Evolutionary conservation across 2,888 invertebrate genomes (phyloP), one percentile per base, ranked within the genome.

Genomic region (Coleophora deauratella): DNA sequence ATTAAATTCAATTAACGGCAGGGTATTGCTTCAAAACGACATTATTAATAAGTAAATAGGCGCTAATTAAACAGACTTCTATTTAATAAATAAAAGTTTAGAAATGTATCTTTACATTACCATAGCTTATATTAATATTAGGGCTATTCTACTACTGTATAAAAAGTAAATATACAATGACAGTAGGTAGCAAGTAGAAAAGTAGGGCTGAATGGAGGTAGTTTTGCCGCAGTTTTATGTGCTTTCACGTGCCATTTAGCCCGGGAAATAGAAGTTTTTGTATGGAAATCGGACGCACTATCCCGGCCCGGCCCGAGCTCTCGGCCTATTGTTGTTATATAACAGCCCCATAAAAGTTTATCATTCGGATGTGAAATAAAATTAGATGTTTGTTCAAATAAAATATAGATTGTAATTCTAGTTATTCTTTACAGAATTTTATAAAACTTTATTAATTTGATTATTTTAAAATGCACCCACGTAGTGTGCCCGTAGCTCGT

Each of bases 221-320:
- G 74, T 79, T 80, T 73, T 66, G 68, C 72, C 76, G 75, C 65
- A 76, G 71, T 80, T 85, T 84, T 82, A 85, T 84, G 74, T 72
- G 57, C 77, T 74, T 80, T 80, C 79, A 76, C 84, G 82, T 81
- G 78, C 75, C 85, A 85, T 85, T 84, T 85, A 81, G 73, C 55
- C 60, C 74, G 78, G 85, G 85, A 85, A 85, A 84, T 85, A 77
- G 81, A 76, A 81, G 84, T 81, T 84, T 82, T 82, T 84, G 78
- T 76, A 85, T 82, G 82, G 72, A 81, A 84, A 82, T 85, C 78
- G 80, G 80, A 79, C 76, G 81, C 75, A 77, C 73, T 80, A 80
- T 78, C 68, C 68, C 67, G 68, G 66, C 51, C 58, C 60, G 63
- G 68, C 65, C 66, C 66, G 67, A 60, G 68, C 63, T 61, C 59